Evolutionary conservation across 2,113 vertebrate genomes (phyloP).

Genomic region (Sinocyclocheilus anshuiensis): DNA sequence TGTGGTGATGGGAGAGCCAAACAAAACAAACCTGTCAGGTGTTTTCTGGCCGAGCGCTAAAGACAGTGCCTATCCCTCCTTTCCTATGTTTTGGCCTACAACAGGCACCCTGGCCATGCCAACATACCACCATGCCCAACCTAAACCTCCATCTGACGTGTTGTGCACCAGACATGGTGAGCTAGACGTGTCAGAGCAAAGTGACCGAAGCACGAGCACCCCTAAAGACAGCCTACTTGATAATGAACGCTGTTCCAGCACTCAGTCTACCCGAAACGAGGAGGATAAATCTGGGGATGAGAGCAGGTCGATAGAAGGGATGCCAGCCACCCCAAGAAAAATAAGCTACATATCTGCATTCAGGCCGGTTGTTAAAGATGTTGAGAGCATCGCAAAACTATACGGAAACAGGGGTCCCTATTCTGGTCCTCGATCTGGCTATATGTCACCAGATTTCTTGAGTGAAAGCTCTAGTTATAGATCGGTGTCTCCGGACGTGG

Average conservation of each 20-base stretch:
- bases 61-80: slow-evolving; percentile 85
- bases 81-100: slow-evolving; percentile 93
- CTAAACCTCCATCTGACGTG: slow-evolving; percentile 79
- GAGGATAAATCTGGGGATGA: slow-evolving; percentile 85
- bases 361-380: slow-evolving; percentile 92
- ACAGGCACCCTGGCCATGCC: slow-evolving; percentile 84
- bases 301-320: slow-evolving; percentile 78
- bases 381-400: slow-evolving; percentile 92
- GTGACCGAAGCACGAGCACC: slow-evolving; percentile 78
- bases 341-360: slow-evolving; percentile 93
- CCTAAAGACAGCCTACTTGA: slow-evolving; percentile 78
- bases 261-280: slow-evolving; percentile 78
- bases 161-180: slow-evolving; percentile 75
- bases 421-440: slow-evolving; percentile 76
- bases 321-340: slow-evolving; percentile 78
- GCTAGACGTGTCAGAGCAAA: slow-evolving; percentile 76
- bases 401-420: slow-evolving; percentile 85
- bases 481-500: slow-evolving; percentile 88
- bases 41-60: slow-evolving; percentile 81
- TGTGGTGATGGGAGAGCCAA: slow-evolving; percentile 70
- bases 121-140: slow-evolving; percentile 82
- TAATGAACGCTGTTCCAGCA: slow-evolving; percentile 81
- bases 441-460: slow-evolving; percentile 88
- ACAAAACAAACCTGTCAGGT: slow-evolving; percentile 70
- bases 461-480: slow-evolving; percentile 93